Evolutionary conservation across 30 jellyfish, hydroid and myxozoan species (phyloP).

Genomic region (Aurelia aurita complex sp. Pacific): DNA sequence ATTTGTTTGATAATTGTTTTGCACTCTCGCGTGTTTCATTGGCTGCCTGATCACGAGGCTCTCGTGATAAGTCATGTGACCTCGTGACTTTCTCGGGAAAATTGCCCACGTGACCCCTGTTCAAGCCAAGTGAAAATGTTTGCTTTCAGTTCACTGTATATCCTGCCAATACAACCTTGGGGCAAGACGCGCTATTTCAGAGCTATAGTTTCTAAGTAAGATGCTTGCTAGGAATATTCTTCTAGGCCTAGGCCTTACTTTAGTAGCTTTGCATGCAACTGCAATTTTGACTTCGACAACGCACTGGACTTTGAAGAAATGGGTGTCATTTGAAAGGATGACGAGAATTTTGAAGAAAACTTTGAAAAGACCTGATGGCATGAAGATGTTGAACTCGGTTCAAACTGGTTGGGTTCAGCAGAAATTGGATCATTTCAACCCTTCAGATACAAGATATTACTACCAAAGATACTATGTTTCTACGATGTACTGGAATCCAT

Average conservation of each 20-base stretch:
- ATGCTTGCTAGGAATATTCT: conserved; percentile 12
- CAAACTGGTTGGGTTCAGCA: conserved; percentile 62
- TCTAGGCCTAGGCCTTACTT: conserved; percentile 10
- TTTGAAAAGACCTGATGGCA: conserved; percentile 27
- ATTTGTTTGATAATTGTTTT: no score
- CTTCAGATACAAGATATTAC: conserved; percentile 30
- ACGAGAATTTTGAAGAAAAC: conserved; percentile 25
- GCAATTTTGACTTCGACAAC: conserved; percentile 46
- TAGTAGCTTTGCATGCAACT: conserved; percentile 20
- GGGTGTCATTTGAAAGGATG: conserved; percentile 21
- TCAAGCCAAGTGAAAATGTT: conserved; percentile 5
- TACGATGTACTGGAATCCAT: conserved; percentile 56
- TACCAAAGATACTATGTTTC: conserved; percentile 67
- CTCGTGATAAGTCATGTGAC: conserved; percentile 44
- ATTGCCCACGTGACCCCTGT: conserved; percentile 2
- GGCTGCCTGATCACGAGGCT: neutral
- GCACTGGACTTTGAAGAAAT: conserved; percentile 50
- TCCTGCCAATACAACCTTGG: neutral
- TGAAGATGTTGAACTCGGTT: conserved; percentile 34
- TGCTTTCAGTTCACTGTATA: neutral
- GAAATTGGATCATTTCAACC: conserved; percentile 69
- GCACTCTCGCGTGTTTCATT: no score
- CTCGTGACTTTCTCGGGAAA: conserved; percentile 53
- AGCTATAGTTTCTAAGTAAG: neutral
- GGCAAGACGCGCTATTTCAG: neutral